Conservation (phyloP, 53 echinoderm and acorn worm genomes). For the Echinometra lucunter region DNA sequence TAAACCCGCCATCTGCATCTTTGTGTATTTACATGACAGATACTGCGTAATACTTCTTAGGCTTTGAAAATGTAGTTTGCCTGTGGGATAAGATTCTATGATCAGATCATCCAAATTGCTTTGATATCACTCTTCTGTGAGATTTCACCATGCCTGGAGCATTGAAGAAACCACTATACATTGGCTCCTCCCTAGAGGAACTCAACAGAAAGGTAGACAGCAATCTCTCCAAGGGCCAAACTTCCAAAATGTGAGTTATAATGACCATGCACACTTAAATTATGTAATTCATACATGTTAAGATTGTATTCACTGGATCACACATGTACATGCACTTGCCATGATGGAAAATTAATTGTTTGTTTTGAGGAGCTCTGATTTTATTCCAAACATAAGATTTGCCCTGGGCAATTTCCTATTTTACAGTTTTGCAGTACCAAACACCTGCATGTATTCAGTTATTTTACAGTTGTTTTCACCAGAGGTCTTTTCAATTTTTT, state of each 20-base stretch:
- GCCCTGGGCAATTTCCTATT: no score
- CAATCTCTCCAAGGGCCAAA: conserved; percentile 69
- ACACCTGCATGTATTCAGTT: no score
- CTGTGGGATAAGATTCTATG: background rate
- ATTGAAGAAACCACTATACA: conserved; percentile 80
- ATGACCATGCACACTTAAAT: background rate
- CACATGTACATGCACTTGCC: no score
- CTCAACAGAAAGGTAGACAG: conserved; percentile 84
- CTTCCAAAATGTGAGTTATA: conserved; percentile 78
- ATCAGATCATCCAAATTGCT: background rate
- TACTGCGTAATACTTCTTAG: background rate
- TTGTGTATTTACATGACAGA: background rate
- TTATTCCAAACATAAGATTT: no score
- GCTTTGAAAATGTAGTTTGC: background rate
- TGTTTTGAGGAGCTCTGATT: no score
- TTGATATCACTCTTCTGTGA: conserved; percentile 1
- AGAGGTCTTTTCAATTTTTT: no score
- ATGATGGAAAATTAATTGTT: no score
- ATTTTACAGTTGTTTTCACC: no score
- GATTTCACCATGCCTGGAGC: conserved; percentile 81
- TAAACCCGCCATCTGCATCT: background rate
- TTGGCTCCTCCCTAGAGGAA: conserved; percentile 80
- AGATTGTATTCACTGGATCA: no score
- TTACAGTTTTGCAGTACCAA: no score
- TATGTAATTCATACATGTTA: background rate